Evolutionary conservation across 2,888 invertebrate genomes (phyloP), one percentile per base, ranked within the genome.

Genomic region (Caenorhabditis uteleia): DNA sequence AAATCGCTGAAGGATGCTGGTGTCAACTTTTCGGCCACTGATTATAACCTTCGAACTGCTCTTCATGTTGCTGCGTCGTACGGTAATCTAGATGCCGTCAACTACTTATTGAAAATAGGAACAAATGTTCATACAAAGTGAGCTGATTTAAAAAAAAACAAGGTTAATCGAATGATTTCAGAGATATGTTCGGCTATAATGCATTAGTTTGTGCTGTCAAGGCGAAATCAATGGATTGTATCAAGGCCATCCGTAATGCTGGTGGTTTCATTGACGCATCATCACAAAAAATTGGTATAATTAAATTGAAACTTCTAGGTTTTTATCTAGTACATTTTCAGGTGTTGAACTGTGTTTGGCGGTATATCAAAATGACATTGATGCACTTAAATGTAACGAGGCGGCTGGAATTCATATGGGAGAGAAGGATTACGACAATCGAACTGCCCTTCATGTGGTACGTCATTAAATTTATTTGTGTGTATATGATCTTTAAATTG

Each of bases 21-120:
- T 0, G 91, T 90, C 0, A 89, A 91, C 80, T 87, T 92, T 2
- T 89, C 90, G 7, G 88, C 88, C 0, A 86, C 87, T 3, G 90
- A 91, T 83, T 88, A 89, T 21, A 91, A 91, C 83, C 87, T 88
- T 26, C 88, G 90, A 58, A 91, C 91, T 0, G 89, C 91, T 0
- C 85, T 93, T 0, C 93, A 93, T 78, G 88, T 91, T 54, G 92
- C 93, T 0, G 89, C 90, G 31, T 85, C 88, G 45, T 87, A 89
- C 69, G 91, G 91, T 0, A 88, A 90, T 58, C 70, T 87, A 0
- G 82, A 87, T 0, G 87, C 91, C 1, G 90, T 92, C 0, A 88
- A 89, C 68, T 89, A 88, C 83, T 86, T 93, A 27, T 85, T 94
- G 25, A 87, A 88, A 49, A 88, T 90, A 77, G 93, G 93, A 0